A percentile compares a stretch with the other conserved stretches of the same genome.
Evolutionary conservation across 2,113 vertebrate species (phyloP).

Genomic region (Otus sunia): DNA sequence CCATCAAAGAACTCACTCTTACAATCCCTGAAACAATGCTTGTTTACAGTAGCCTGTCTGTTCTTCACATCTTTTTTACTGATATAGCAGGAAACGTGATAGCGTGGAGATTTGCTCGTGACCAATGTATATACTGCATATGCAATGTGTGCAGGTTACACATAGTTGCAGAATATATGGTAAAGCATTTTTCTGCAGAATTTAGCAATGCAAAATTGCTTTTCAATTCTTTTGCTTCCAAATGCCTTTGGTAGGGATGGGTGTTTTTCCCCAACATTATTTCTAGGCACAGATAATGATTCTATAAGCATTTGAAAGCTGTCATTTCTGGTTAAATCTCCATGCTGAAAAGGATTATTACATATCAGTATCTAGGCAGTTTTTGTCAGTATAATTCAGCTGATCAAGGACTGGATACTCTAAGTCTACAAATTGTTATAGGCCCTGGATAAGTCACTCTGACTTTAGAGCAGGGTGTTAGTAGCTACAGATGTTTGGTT

Average conservation of each 20-base stretch:
- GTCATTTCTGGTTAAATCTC: constrained; percentile 6
- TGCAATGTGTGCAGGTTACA: neutral
- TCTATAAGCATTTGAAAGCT: constrained; percentile 14
- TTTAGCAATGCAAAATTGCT: neutral
- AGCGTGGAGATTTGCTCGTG: neutral
- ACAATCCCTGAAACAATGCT: neutral
- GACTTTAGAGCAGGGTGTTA: neutral
- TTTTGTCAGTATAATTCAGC: neutral
- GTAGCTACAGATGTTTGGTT: neutral
- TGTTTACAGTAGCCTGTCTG: neutral
- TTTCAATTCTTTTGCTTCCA: neutral
- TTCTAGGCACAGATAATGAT: constrained; percentile 5
- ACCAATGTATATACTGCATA: neutral
- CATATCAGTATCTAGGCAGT: neutral
- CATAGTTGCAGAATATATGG: neutral
- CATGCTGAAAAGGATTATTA: constrained; percentile 9
- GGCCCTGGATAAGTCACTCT: neutral
- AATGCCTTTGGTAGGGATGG: neutral
- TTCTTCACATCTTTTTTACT: neutral
- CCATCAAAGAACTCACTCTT: neutral
- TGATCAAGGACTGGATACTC: neutral
- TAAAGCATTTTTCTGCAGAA: neutral
- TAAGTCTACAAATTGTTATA: neutral
- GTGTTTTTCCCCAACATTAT: neutral
- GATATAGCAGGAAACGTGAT: neutral